Base-by-base conservation (phyloP, 1,140 invertebrate species). In the Calosoma granatense region DNA sequence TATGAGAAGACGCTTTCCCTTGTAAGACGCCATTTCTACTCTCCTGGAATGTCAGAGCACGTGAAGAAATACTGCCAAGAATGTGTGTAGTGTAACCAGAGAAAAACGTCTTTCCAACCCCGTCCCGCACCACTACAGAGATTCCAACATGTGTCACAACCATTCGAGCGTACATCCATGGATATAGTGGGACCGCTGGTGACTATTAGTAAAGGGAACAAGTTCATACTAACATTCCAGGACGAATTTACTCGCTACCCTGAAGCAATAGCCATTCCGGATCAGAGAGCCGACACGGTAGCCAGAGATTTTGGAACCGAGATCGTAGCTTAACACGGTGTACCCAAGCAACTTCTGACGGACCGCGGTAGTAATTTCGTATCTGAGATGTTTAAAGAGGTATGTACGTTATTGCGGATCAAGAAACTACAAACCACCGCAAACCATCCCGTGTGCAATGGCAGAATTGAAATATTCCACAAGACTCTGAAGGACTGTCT, bases 141-240 rank as follows among this genome's bases (percentile, higher is more conserved):
- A 51, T 41, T 53, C 36, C 12, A 39, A 3, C 9, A 47, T 4
- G 41, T 47, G 9, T 12, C 3, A 11, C 3, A 3, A 11, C 41
- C 41, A 11, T 47, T 47, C 41, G 9, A 47, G 17, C 9, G 41
- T 4, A 47, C 41, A 4, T 47, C 41, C 3, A 47, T 47, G 47
- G 61, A 62, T 30, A 17, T 62, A 12, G 52, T 60, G 20, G 61
- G 61, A 6, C 61, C 61, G n/a, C 51, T 62, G 19, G 39, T n/a
- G 1, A 36, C 15, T 2, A 43, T 23, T 26, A 36, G 22, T 22
- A 15, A 51, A 6, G 41, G 52, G 23, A 59, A 61, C 54, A 60
- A 22, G 26, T 56, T 55, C 26, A 58, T 62, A 20, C 30, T 62
- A n/a, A 59, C 59, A 11, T 15, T 60, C 21, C 56, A 59, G 23